Evolutionary conservation across 2,113 vertebrate genomes (phyloP).

Genomic region (Rhea pennata): DNA sequence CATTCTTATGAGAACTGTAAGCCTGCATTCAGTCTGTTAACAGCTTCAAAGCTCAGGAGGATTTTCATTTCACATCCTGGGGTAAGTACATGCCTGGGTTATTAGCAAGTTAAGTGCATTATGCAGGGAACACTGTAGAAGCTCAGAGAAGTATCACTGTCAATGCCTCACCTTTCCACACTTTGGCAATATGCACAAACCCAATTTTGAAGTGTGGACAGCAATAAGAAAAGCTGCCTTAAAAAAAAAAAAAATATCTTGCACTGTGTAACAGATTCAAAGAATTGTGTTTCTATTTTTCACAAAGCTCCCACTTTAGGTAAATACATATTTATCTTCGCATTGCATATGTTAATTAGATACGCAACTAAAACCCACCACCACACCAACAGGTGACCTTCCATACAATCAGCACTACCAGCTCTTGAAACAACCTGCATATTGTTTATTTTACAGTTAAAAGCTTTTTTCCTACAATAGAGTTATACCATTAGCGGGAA

Average conservation of each 20-base stretch:
- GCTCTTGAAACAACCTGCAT: not conserved
- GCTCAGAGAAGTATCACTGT: rapidly evolving
- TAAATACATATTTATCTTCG: not conserved
- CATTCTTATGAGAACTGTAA: rapidly evolving
- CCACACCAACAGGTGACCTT: not conserved
- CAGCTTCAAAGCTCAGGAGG: not conserved
- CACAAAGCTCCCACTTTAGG: not conserved
- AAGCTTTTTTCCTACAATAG: not conserved
- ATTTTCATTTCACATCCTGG: not conserved
- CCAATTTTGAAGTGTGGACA: rapidly evolving
- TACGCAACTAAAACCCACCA: rapidly evolving
- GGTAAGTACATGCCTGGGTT: too few species aligned
- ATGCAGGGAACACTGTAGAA: rapidly evolving
- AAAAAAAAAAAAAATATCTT: not conserved
- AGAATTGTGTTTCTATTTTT: not conserved
- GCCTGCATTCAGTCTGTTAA: not conserved
- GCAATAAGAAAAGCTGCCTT: not conserved
- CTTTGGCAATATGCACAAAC: rapidly evolving
- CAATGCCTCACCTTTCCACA: not conserved
- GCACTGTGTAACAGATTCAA: not conserved
- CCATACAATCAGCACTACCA: not conserved
- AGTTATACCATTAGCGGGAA: not conserved
- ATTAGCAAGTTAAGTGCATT: not conserved
- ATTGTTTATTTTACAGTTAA: not conserved
- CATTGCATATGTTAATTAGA: not conserved